These are phyloP conservation scores for Indicator indicator DNA, from an alignment of 2,113 vertebrate genomes.

Conservation along the genomic window DNA sequence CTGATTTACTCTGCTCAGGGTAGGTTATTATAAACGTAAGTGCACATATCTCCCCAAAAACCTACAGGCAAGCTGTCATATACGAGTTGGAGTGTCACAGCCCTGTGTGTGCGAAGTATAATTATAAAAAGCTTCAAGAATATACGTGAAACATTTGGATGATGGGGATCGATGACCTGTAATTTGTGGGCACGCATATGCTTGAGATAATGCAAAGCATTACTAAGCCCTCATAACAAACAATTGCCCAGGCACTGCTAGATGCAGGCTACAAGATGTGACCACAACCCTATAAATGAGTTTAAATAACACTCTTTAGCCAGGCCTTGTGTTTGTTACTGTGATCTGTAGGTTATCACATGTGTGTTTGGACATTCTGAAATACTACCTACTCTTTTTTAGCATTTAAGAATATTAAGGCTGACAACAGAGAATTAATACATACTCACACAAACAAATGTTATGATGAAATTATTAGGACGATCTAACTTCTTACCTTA, in stretches of 20 bases:
- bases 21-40: background rate
- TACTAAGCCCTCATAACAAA: background rate
- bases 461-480: background rate
- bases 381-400: background rate
- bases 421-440: background rate
- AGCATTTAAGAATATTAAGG: background rate
- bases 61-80: background rate
- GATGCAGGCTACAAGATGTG: background rate
- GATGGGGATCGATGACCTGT: background rate
- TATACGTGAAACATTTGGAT: background rate
- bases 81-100: background rate
- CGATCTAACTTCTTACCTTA: background rate
- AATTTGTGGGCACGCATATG: background rate
- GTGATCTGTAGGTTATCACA: background rate
- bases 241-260: background rate
- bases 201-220: constrained; percentile 13
- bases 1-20: background rate
- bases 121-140: background rate
- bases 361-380: background rate
- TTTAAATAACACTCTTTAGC: background rate
- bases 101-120: background rate
- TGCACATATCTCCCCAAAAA: background rate
- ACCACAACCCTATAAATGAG: background rate
- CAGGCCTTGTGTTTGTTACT: background rate
- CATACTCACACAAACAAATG: background rate